A percentile compares a stretch with the other conserved stretches of the same genome.
Evolutionary conservation across 2,113 vertebrate genomes (phyloP).

Genomic region (Aphyosemion australe): DNA sequence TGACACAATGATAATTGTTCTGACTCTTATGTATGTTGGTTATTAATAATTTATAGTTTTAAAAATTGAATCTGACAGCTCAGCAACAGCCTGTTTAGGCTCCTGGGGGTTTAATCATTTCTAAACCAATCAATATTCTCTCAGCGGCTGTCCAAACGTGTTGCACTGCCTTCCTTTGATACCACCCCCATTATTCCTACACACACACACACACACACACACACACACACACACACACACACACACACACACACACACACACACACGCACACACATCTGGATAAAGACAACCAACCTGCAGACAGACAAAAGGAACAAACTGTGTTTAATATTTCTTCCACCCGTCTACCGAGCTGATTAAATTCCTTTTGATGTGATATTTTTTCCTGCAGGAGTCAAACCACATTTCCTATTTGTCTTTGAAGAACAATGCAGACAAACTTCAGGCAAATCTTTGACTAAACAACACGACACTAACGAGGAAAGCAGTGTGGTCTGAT

Average conservation of each 20-base stretch:
- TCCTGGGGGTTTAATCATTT: slow-evolving; percentile 54
- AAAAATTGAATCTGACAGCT: not conserved
- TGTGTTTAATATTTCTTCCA: too few relatives aligned
- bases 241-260: not conserved
- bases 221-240: not conserved
- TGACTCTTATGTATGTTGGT: slow-evolving; percentile 8
- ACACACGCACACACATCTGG: slow-evolving; percentile 15
- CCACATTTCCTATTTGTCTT: too few relatives aligned
- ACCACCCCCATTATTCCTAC: not conserved
- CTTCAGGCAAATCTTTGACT: too few relatives aligned
- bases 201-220: slow-evolving; percentile 12
- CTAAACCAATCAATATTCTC: slow-evolving; percentile 24
- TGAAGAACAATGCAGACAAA: too few relatives aligned
- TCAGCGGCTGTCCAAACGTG: slow-evolving; percentile 45
- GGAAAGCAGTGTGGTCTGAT: too few relatives aligned
- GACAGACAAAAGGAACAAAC: not conserved
- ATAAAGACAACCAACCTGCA: not conserved
- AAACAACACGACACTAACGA: too few relatives aligned
- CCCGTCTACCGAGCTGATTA: too few relatives aligned
- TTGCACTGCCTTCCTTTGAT: slow-evolving; percentile 36
- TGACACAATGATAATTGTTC: slow-evolving; percentile 5
- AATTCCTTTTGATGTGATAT: too few relatives aligned
- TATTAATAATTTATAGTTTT: slow-evolving; percentile 30
- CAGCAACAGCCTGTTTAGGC: slow-evolving; percentile 33
- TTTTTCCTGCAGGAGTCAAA: too few relatives aligned